phyloP scores from a whole-genome alignment of 1,140 invertebrate species.

The Drosophila asahinai region DNA sequence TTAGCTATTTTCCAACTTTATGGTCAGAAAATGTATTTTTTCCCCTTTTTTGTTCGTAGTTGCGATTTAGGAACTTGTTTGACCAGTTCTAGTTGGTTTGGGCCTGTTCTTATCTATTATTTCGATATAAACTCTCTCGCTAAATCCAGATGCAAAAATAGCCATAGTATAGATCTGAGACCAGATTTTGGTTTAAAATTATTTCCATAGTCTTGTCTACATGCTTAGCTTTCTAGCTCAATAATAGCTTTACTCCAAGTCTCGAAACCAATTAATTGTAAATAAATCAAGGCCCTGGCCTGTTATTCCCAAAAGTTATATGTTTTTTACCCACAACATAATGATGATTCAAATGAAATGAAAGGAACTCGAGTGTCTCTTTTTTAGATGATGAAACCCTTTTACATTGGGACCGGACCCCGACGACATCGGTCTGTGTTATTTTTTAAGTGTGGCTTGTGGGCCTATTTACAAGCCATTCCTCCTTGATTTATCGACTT shows the following conservation, averaged over 20 bases:
- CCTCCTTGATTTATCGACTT: constrained; percentile 26
- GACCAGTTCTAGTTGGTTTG: constrained; percentile 34
- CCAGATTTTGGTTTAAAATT: background rate
- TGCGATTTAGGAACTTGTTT: constrained; percentile 33
- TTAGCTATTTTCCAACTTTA: constrained; percentile 14
- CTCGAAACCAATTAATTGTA: too few relatives aligned
- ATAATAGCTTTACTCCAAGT: too few relatives aligned
- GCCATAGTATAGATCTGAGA: background rate
- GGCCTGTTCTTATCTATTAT: constrained; percentile 23
- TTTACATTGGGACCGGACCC: background rate
- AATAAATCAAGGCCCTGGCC: too few relatives aligned
- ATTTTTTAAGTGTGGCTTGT: constrained; percentile 23
- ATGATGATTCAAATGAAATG: background rate
- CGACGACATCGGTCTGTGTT: background rate
- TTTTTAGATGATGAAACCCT: constrained; percentile 1
- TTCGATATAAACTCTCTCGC: constrained; percentile 6
- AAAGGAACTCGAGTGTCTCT: background rate
- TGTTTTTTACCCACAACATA: background rate
- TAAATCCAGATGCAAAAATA: constrained; percentile 11
- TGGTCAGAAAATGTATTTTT: constrained; percentile 14
- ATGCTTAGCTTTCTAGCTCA: too few relatives aligned
- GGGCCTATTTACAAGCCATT: constrained; percentile 21
- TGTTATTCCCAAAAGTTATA: background rate
- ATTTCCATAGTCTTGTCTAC: background rate
- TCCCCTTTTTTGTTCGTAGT: constrained; percentile 2